Evolutionary conservation across 2,888 invertebrate species (phyloP).

Genomic region (Orthonevra nobilis): DNA sequence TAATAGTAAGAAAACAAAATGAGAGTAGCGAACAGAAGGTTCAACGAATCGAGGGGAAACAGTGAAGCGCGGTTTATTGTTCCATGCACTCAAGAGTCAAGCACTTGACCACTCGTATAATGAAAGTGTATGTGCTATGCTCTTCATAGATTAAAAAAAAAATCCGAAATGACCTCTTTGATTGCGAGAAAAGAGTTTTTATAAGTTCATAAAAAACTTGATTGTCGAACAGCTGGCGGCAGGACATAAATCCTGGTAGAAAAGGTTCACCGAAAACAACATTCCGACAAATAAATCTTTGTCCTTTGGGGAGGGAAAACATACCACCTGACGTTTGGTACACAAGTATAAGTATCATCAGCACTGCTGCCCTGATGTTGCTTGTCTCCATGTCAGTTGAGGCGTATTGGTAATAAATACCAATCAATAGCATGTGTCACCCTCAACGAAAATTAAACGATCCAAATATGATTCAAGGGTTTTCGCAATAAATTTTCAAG

Average conservation of each 20-base stretch:
- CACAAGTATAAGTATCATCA: constrained; percentile 36
- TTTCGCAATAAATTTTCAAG: constrained; percentile 71
- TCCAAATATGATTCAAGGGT: constrained; percentile 73
- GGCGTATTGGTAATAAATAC: constrained; percentile 76
- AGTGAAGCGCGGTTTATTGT: constrained; percentile 37
- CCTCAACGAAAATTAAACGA: constrained; percentile 72
- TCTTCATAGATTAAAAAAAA: constrained; percentile 49
- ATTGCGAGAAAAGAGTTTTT: constrained; percentile 12
- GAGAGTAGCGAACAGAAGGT: neutral
- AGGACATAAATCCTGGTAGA: constrained; percentile 46
- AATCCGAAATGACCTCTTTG: constrained; percentile 16
- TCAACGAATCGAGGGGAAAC: constrained; percentile 10
- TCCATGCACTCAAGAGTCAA: constrained; percentile 43
- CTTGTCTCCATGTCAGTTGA: constrained; percentile 17
- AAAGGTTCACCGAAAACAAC: constrained; percentile 63
- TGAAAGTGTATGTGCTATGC: constrained; percentile 24
- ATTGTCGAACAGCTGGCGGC: constrained; percentile 55
- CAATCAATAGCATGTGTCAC: constrained; percentile 79
- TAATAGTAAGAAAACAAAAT: constrained; percentile 13
- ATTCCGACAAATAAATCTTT: constrained; percentile 63
- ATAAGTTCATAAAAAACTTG: constrained; percentile 65
- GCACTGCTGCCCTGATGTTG: constrained; percentile 34
- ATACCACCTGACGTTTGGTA: constrained; percentile 61
- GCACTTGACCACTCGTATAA: constrained; percentile 31
- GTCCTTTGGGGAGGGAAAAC: constrained; percentile 32